Base-by-base conservation (phyloP, 2,888 invertebrate genomes). In the Phaedon cochleariae region DNA sequence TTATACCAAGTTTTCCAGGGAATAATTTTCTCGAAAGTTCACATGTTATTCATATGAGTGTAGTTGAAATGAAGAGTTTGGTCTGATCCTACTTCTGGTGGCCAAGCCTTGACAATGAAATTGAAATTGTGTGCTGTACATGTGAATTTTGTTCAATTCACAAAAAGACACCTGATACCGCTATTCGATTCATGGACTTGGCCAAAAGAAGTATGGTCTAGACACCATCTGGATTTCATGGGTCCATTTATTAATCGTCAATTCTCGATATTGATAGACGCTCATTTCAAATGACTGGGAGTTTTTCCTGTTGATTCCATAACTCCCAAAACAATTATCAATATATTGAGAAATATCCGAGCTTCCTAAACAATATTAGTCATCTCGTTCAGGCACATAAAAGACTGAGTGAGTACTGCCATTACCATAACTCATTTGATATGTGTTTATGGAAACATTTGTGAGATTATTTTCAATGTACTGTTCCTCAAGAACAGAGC, bases 41-140 rank as follows among this genome's bases (percentile, higher is more conserved):
- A 20, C 75, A 77, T 69, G 22, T 45, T 15, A 59, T 65, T 20
- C 76, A 76, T 59, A 46, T 75, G 54, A 76, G 76, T 7, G 67
- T 76, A 7, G 61, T 71, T 9, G 75, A 76, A 67, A 76, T 72
- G n/a, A n/a, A n/a, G n/a, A n/a, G n/a, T n/a, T n/a, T n/a, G n/a
- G n/a, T n/a, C n/a, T n/a, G n/a, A n/a, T n/a, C n/a, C n/a, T n/a
- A n/a, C n/a, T n/a, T n/a, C n/a, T n/a, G n/a, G n/a, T n/a, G n/a
- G n/a, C n/a, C n/a, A n/a, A n/a, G n/a, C n/a, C n/a, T n/a, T n/a
- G n/a, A n/a, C n/a, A n/a, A n/a, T n/a, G n/a, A n/a, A 58, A 76
- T 78, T 41, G 74, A 76, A 64, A 46, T 60, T 1, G n/a, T 78
- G 75, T 64, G n/a, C n/a, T 34, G 57, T 26, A 60, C 59, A 37